Evolutionary conservation across 2,113 vertebrate species (phyloP).

Genomic region (Oryzias melastigma): DNA sequence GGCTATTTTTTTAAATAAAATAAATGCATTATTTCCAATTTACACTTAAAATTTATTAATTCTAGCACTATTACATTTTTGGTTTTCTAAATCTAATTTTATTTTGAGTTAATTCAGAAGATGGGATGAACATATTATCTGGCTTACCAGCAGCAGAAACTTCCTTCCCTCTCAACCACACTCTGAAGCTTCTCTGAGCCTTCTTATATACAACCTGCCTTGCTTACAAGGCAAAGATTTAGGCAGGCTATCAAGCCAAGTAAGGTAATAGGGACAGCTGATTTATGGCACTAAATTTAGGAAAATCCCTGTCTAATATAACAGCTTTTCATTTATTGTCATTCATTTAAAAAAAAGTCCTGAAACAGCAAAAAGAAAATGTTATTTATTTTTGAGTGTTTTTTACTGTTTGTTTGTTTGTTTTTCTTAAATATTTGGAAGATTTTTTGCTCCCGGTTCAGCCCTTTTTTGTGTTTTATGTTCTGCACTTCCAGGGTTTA

Average conservation of each 20-base stretch:
- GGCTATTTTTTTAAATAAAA: too few species aligned
- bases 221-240: slow-evolving; percentile 45
- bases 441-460: not conserved
- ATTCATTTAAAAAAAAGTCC: not conserved
- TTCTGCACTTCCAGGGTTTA: too few species aligned
- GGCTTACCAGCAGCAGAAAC: slow-evolving; percentile 49
- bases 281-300: slow-evolving; percentile 11
- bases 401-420: not conserved
- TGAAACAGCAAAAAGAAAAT: not conserved
- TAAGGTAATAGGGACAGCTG: slow-evolving; percentile 27
- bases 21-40: too few species aligned
- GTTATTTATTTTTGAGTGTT: not conserved
- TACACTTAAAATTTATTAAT: not conserved
- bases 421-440: not conserved
- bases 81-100: not conserved
- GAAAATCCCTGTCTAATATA: not conserved
- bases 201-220: slow-evolving; percentile 41
- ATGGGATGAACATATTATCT: not conserved
- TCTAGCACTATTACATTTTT: not conserved
- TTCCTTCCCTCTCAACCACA: slow-evolving; percentile 35
- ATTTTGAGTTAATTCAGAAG: not conserved
- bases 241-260: slow-evolving; percentile 19
- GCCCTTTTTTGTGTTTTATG: not conserved
- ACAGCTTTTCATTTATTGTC: not conserved
- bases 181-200: not conserved